Conservation (phyloP, 2,113 vertebrate genomes). For the Echinops telfairi region DNA sequence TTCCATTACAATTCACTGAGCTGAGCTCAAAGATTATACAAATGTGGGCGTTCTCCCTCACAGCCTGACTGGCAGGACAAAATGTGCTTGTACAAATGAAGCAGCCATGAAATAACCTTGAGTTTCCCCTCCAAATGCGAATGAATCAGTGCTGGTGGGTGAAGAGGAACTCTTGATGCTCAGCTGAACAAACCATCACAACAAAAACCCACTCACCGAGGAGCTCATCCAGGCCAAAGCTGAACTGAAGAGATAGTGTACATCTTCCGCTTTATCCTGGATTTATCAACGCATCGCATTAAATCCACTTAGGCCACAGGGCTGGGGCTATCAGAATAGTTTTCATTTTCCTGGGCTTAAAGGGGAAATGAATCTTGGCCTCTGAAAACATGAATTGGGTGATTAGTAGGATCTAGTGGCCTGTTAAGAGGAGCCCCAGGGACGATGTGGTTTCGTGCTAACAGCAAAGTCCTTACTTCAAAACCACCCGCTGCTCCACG, state of each 20-base stretch:
- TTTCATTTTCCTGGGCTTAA: constrained; percentile 21
- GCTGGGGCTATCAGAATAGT: constrained; percentile 1
- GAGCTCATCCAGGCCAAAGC: constrained; percentile 3
- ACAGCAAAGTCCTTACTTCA: too few relatives aligned
- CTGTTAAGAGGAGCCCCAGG: too few relatives aligned
- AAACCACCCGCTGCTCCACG: too few relatives aligned
- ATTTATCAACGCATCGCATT: neutral
- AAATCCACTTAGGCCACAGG: neutral
- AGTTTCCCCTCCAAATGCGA: neutral
- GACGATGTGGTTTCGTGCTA: too few relatives aligned
- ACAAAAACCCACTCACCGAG: neutral
- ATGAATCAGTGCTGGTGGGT: neutral
- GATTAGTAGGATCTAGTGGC: neutral
- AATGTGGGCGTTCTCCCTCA: neutral
- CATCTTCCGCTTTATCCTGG: neutral
- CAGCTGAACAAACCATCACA: neutral
- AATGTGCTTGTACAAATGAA: neutral
- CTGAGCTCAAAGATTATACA: too few relatives aligned
- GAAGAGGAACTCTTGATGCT: neutral
- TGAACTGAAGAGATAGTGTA: neutral
- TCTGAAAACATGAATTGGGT: neutral
- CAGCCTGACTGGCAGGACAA: too few relatives aligned
- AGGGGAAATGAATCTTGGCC: constrained; percentile 5
- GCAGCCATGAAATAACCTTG: neutral
- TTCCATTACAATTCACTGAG: too few relatives aligned